Evolutionary conservation across 2,797 vertebrate genomes (phyloP).

Genomic region (Pangasius mekongensis): DNA sequence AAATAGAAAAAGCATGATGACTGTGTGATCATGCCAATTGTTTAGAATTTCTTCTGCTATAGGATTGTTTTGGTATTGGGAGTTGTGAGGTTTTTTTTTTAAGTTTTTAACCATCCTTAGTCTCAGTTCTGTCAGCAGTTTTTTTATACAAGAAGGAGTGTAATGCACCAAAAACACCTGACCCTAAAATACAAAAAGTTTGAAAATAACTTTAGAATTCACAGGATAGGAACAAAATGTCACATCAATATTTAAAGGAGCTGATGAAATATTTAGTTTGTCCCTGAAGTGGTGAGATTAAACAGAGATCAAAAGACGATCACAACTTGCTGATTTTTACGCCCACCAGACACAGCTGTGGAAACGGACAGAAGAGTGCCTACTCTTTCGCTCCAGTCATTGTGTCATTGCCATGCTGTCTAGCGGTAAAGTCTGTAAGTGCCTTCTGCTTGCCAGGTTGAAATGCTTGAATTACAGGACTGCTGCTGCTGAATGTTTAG

Average conservation of each 20-base stretch:
- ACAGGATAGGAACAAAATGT: constrained; percentile 18
- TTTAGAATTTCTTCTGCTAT: neutral
- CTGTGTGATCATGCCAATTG: neutral
- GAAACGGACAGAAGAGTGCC: constrained; percentile 9
- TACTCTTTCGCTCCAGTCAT: constrained; percentile 25
- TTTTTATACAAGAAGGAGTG: neutral
- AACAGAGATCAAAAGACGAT: constrained; percentile 47
- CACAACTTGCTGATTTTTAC: constrained; percentile 35
- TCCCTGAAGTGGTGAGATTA: constrained; percentile 56
- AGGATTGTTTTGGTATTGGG: neutral
- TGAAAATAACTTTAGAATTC: constrained; percentile 21
- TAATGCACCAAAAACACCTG: neutral
- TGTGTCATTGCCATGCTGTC: constrained; percentile 14
- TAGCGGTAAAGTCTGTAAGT: constrained; percentile 17
- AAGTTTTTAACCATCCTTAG: neutral
- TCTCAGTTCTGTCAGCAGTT: neutral
- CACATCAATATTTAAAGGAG: constrained; percentile 67
- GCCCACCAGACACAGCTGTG: constrained; percentile 26
- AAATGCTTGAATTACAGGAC: neutral
- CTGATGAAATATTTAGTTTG: constrained; percentile 67
- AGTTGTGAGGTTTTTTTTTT: too few species aligned
- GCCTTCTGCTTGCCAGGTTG: neutral
- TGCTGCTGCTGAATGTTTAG: constrained; percentile 29
- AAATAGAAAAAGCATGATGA: neutral
- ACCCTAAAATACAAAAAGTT: neutral